Base-by-base conservation (phyloP, 1,140 invertebrate species). In the Calliphora vicina region DNA sequence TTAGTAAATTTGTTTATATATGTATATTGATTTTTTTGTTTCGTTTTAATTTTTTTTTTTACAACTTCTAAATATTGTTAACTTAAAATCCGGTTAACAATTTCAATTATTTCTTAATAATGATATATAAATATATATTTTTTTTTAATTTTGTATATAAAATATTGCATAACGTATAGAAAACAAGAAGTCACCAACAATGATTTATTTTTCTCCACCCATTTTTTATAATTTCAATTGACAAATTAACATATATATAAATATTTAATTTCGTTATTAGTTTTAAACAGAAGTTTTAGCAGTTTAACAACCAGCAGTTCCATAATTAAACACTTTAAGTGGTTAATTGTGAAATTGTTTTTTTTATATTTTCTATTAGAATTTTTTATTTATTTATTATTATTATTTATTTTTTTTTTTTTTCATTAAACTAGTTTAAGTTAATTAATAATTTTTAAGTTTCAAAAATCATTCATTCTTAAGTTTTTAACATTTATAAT, bases 121-220 rank as follows among this genome's bases (percentile, higher is more conserved):
- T 83, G n/a, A n/a, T 35, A 88, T 85, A 82, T 84, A 85, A 84
- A 85, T 74, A n/a, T 26, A 27, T 76, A 17, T 1, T 80, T 25
- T 61, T 15, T 61, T 67, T 81, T 81, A 20, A 81, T 35, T 50
- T 74, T 83, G 82, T 83, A 81, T 29, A 73, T 78, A 57, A 57
- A 13, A 50, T 80, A 20, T 20, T 80, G 35, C 35, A 71, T 42
- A 71, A 72, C 20, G 61, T 23, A 23, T 67, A 67, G 61, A 67
- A 67, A 78, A 81, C 50, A 81, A 29, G 9, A 27, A 57, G 26
- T 81, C 80, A 81, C 45, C 45, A 80, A 83, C 25, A 73, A 81
- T 57, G 72, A 81, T 73, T 67, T 81, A 73, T 78, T 83, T 71
- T 84, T 84, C 83, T 84, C 83, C 83, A 84, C 83, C 83, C 83